Base-by-base conservation (phyloP, 2,888 invertebrate genomes). In the Stenolophus ochropezus region DNA sequence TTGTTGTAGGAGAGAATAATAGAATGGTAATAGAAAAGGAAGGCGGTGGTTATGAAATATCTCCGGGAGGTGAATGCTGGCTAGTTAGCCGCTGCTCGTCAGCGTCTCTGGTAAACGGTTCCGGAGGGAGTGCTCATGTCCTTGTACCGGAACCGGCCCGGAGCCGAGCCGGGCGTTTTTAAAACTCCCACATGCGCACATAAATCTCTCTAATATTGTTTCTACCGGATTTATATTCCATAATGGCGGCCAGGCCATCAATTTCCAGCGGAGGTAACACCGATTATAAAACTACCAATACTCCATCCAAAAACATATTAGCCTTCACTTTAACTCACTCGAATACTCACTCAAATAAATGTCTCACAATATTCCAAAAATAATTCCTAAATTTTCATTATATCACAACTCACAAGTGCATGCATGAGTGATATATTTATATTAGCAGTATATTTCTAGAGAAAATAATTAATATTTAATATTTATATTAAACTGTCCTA, bases 201-300 rank as follows among this genome's bases (percentile, higher is more conserved):
- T 80, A 80, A 80, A 80, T 80, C 80, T 56, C 56, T 33, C 80
- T 80, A 80, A 80, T 80, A 80, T 80, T 80, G 80, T 80, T 80
- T 80, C 80, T 53, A 53, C 73, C 71, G 73, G 80, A 80, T 71
- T 73, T 80, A 71, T 79, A 79, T 78, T 78, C 78, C 78, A 78
- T 78, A 78, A 78, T 78, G 78, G 79, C 42, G 49, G 42, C 21
- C 20, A 5, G 14, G 11, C 51, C 51, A 51, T 42, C 33, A 42
- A 42, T 42, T 42, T 42, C 11, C 33, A 42, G 8, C 0, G 8
- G n/a, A 51, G 51, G 14, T 14, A n/a, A 14, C 51, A 51, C 8
- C 1, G 14, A 18, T 11, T 56, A 51, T 51, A 51, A 14, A 51
- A 16, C 18, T 16, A n/a, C 2, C 51, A 18, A 51, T 51, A 51